Percentiles rank a stretch among this genome's conserved stretches.
Conservation (phyloP, 92 coral and sea anemone species). For the Phenganax stokvisi region DNA sequence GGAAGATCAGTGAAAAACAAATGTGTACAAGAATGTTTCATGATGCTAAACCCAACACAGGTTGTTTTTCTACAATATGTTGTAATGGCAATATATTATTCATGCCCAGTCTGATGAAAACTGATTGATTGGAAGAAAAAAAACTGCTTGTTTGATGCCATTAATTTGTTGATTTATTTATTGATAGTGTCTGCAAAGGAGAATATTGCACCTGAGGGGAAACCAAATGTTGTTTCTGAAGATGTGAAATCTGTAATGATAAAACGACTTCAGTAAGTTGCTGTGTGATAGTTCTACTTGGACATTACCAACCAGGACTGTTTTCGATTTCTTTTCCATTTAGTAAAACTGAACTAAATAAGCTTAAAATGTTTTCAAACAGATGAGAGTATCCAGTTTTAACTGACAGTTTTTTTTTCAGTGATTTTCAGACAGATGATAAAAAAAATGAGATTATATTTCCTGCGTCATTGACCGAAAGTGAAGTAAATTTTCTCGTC, state of each 20-base stretch:
- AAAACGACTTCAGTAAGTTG: slow-evolving; percentile 22
- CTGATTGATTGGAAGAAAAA: too few relatives aligned
- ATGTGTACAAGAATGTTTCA: slow-evolving; percentile 57
- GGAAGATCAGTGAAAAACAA: slow-evolving; percentile 54
- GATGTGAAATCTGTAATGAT: slow-evolving; percentile 29
- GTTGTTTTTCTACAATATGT: background rate
- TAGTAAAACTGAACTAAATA: background rate
- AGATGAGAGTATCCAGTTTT: background rate
- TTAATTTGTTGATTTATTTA: background rate
- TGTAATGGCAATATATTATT: too few relatives aligned
- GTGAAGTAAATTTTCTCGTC: slow-evolving; percentile 41
- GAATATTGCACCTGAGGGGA: slow-evolving; percentile 9
- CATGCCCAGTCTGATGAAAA: too few relatives aligned
- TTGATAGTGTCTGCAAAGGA: background rate
- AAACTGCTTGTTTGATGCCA: background rate
- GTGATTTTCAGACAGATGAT: slow-evolving; percentile 39
- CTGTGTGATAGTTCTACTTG: background rate
- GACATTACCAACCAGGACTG: background rate
- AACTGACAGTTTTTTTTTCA: background rate
- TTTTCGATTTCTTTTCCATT: background rate
- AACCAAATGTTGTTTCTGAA: slow-evolving; percentile 2
- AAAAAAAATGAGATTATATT: slow-evolving; percentile 42
- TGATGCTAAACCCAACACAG: slow-evolving; percentile 14
- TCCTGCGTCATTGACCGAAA: slow-evolving; percentile 44
- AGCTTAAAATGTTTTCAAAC: too few relatives aligned